phyloP scores from a whole-genome alignment of 2,888 invertebrate species.

The Griposia aprilina region DNA sequence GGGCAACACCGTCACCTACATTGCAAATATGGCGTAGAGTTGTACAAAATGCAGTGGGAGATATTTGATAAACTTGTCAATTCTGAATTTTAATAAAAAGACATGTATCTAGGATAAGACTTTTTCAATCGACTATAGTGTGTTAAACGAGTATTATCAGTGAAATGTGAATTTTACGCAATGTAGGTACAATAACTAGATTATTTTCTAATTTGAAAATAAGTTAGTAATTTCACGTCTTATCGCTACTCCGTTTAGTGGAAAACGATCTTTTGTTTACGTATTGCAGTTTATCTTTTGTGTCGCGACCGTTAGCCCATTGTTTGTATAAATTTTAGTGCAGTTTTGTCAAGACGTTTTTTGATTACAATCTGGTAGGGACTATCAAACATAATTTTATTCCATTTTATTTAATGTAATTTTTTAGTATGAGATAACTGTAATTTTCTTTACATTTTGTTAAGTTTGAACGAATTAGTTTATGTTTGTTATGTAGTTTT shows the following conservation, averaged over 20 bases:
- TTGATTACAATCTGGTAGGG: slow-evolving; percentile 56
- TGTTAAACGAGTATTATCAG: slow-evolving; percentile 76
- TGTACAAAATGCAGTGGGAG: slow-evolving; percentile 86
- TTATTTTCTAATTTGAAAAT: slow-evolving; percentile 74
- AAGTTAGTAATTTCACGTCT: slow-evolving; percentile 74
- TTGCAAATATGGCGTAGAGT: slow-evolving; percentile 88
- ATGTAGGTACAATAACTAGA: slow-evolving; percentile 82
- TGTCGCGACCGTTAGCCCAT: slow-evolving; percentile 49
- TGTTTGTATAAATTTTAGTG: slow-evolving; percentile 59
- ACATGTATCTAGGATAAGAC: slow-evolving; percentile 80
- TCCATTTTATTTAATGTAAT: slow-evolving; percentile 17
- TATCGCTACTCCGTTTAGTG: slow-evolving; percentile 71
- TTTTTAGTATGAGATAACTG: neutral
- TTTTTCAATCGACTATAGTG: slow-evolving; percentile 76
- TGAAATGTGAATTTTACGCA: slow-evolving; percentile 87
- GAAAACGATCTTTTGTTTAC: slow-evolving; percentile 75
- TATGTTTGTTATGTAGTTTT: slow-evolving; percentile 58
- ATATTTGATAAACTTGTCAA: slow-evolving; percentile 85
- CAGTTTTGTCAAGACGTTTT: slow-evolving; percentile 80
- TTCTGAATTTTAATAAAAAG: slow-evolving; percentile 82
- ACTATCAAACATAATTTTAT: slow-evolving; percentile 32
- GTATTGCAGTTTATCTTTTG: slow-evolving; percentile 63
- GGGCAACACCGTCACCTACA: slow-evolving; percentile 75
- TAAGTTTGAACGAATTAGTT: neutral
- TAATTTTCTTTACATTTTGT: neutral